A percentile compares a stretch with the other conserved stretches of the same genome.
Conservation (phyloP, 2,888 invertebrate genomes). For the Sarcophaga carnaria region DNA sequence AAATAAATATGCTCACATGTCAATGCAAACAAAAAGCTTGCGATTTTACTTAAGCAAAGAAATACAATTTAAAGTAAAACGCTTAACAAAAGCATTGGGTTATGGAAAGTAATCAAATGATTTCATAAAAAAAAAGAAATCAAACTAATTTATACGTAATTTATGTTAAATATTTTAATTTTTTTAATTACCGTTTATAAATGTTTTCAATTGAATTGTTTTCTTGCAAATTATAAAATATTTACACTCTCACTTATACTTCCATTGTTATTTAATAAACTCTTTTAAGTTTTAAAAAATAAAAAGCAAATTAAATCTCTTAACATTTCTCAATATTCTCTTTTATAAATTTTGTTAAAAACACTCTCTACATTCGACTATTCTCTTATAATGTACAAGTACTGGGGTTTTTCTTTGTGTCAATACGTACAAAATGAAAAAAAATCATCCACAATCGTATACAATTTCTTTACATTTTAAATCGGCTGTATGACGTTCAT, state of each 20-base stretch:
- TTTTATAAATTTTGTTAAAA: not conserved
- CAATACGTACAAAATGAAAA: not conserved
- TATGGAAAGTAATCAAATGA: not conserved
- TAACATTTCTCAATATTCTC: not conserved
- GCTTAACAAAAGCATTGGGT: no score
- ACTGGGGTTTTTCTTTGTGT: not conserved
- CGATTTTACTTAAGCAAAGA: no score
- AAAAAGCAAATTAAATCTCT: not conserved
- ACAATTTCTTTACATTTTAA: conserved; percentile 35
- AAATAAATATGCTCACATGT: not conserved
- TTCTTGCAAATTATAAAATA: not conserved
- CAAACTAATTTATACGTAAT: not conserved
- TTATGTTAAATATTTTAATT: not conserved
- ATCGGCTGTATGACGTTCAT: conserved; percentile 61
- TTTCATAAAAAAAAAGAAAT: not conserved
- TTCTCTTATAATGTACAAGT: not conserved
- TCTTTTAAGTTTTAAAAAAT: not conserved
- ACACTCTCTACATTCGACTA: not conserved
- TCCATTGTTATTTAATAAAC: not conserved
- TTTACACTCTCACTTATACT: not conserved
- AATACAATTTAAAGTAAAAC: no score
- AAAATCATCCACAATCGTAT: not conserved
- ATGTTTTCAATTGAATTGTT: no score
- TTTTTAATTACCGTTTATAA: no score
- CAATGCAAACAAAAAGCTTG: no score